Base-by-base conservation (phyloP, 2,888 invertebrate genomes). In the Apocheima hispidaria region DNA sequence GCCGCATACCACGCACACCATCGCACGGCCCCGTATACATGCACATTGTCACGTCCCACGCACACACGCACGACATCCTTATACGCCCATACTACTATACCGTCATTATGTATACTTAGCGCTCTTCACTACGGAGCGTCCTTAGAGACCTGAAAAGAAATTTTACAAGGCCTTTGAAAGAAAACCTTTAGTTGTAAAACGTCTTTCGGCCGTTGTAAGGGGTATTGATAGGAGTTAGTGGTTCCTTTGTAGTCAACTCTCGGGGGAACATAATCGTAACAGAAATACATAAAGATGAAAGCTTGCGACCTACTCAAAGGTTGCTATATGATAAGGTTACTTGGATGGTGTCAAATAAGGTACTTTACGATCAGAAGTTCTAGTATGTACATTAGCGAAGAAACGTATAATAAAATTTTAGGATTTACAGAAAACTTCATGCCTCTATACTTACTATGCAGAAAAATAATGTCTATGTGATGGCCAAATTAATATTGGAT, bases 61-160 rank as follows among this genome's bases (percentile, higher is more conserved):
- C 87, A 83, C 88, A 87, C 87, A 60, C 16, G 1, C 69, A 36
- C 73, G 50, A 66, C 62, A 54, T 60, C 70, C 75, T 64, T 72
- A 73, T 70, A 84, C 89, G 88, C 87, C 88, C 84, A 77, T 63
- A 50, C 75, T 71, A 72, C 77, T 78, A 82, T 79, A 78, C 75
- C 49, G 70, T 77, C 81, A 79, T 68, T 73, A 71, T 77, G 69
- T 82, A 78, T 78, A 77, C 75, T 77, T 75, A 75, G 72, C 74
- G 73, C 76, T 80, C 69, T 65, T 82, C 80, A 77, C 79, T 40
- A 20, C 78, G 70, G 75, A 82, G 85, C 44, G 35, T 88, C 90
- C 89, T 84, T 70, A 55, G 90, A 88, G 90, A 90, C 86, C 86
- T 86, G 87, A 87, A 89, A 61, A 62, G 56, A 36, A 56, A 89